phyloP scores from a whole-genome alignment of 2,888 invertebrate genomes.

The Drosophila nr. perissopoda region DNA sequence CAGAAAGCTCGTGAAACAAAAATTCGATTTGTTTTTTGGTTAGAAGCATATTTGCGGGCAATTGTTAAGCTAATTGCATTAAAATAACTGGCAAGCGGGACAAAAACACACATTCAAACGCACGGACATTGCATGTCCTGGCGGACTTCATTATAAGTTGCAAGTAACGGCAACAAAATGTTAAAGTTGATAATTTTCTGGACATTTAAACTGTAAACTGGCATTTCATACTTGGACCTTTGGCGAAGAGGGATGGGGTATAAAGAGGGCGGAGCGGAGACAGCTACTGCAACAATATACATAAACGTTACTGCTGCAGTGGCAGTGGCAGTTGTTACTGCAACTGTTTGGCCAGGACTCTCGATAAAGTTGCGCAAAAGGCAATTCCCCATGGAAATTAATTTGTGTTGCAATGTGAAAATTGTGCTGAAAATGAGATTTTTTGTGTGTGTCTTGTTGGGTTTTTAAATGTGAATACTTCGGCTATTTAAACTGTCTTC shows the following conservation, averaged over 20 bases:
- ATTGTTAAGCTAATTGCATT: conserved; percentile 63
- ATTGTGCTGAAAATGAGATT: conserved; percentile 70
- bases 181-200: conserved; percentile 74
- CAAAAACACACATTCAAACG: conserved; percentile 3
- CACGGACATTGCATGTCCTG: conserved; percentile 36
- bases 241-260: conserved; percentile 10
- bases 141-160: conserved; percentile 70
- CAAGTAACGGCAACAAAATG: conserved; percentile 50
- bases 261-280: not conserved
- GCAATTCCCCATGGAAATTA: conserved; percentile 77
- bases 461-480: conserved; percentile 28
- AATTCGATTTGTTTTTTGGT: conserved; percentile 17
- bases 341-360: conserved; percentile 55
- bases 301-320: conserved; percentile 68
- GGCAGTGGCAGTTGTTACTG: conserved; percentile 16
- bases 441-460: conserved; percentile 23
- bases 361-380: conserved; percentile 74
- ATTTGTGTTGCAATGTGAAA: conserved; percentile 77
- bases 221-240: conserved; percentile 66
- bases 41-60: conserved; percentile 24
- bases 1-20: conserved; percentile 21
- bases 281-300: conserved; percentile 61
- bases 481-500: conserved; percentile 19
- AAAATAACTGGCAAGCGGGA: conserved; percentile 45
- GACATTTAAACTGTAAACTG: conserved; percentile 71